These are phyloP conservation scores for Bombus consobrinus DNA, from an alignment of 1,140 invertebrate species.

Conservation along the genomic window DNA sequence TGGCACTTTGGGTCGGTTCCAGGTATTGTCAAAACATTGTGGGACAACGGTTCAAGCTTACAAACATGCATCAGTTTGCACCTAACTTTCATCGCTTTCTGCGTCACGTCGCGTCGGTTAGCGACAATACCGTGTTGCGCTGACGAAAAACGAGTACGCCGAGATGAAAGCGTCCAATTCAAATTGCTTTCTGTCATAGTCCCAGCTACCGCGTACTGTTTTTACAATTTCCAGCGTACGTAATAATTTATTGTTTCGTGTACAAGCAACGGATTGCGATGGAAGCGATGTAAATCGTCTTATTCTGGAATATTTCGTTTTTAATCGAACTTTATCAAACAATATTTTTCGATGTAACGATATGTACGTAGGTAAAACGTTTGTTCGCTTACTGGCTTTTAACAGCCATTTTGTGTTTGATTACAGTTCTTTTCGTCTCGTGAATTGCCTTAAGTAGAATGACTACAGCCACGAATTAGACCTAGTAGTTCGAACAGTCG, in stretches of 20 bases:
- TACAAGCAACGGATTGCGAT: not conserved
- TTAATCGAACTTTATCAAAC: not conserved
- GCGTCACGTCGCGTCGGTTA: conserved; percentile 4
- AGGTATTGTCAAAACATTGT: conserved; percentile 62
- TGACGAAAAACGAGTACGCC: not conserved
- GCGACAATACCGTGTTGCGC: not conserved
- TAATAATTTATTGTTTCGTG: conserved; percentile 5
- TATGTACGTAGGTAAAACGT: not conserved
- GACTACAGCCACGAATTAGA: not conserved
- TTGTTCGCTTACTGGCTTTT: not conserved
- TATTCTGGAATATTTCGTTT: not conserved
- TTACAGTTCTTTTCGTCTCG: not conserved
- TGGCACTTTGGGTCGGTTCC: conserved; percentile 55
- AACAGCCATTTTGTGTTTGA: not conserved
- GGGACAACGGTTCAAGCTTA: conserved; percentile 41
- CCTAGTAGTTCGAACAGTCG: not conserved
- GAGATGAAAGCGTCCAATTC: not conserved
- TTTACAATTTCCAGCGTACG: not conserved
- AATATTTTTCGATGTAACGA: not conserved
- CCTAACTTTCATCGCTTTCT: conserved; percentile 53
- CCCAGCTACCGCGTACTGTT: not conserved
- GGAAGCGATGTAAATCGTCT: not conserved
- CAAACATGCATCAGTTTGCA: conserved; percentile 58
- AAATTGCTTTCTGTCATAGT: not conserved
- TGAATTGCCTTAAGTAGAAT: not conserved